A percentile compares a stretch with the other conserved stretches of the same genome.
Conservation (phyloP, 2,888 invertebrate genomes). For the Sphecodes monilicornis region DNA sequence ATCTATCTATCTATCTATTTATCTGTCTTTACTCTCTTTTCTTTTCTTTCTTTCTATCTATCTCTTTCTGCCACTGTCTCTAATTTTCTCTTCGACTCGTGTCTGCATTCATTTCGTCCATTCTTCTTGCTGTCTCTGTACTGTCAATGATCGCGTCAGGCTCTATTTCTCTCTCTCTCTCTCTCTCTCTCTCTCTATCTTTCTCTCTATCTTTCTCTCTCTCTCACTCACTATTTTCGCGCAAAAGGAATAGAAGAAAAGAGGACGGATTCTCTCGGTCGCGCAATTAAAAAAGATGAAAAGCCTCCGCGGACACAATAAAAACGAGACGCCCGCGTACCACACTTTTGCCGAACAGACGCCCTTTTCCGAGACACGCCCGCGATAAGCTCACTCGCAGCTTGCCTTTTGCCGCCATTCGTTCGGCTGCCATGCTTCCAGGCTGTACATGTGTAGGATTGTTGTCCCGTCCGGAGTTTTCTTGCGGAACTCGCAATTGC, state of each 20-base stretch:
- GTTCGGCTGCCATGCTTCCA: conserved; percentile 76
- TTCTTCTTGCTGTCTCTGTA: conserved; percentile 40
- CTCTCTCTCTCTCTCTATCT: not conserved
- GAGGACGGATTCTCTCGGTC: not conserved
- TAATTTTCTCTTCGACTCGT: conserved; percentile 45
- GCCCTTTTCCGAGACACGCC: conserved; percentile 43
- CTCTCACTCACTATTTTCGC: not conserved
- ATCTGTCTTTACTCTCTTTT: not conserved
- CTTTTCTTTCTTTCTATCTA: conserved; percentile 6
- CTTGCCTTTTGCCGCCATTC: conserved; percentile 62
- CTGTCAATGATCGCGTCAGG: conserved; percentile 43
- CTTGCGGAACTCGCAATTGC: conserved; percentile 8
- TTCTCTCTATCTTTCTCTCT: conserved; percentile 18
- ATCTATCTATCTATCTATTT: conserved; percentile 18
- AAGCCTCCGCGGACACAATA: conserved; percentile 17
- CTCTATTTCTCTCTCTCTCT: conserved; percentile 13
- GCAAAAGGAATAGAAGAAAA: not conserved
- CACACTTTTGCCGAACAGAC: conserved; percentile 18
- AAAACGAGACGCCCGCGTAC: conserved; percentile 33
- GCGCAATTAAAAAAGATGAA: conserved; percentile 25
- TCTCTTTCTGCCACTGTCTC: conserved; percentile 38
- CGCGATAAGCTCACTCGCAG: conserved; percentile 51
- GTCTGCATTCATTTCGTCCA: conserved; percentile 51
- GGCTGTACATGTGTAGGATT: conserved; percentile 74
- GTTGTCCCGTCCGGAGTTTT: conserved; percentile 64